Evolutionary conservation across 2,113 vertebrate species (phyloP), one percentile per base, ranked within the genome.

Genomic region (Rhea americana): DNA sequence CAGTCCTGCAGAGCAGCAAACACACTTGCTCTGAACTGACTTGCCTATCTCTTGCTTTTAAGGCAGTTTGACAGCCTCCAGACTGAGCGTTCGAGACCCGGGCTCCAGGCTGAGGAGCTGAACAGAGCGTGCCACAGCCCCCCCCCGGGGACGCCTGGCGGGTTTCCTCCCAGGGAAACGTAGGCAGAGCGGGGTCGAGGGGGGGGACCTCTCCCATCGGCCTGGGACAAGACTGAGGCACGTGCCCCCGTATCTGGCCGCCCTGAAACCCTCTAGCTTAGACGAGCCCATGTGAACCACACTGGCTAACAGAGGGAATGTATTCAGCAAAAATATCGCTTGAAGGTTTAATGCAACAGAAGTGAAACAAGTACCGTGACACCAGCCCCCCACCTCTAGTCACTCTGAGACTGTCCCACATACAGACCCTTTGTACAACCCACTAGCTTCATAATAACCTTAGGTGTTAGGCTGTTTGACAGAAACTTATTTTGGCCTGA

Each of bases 381-480:
- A 95, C 89, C 47, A 77, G 45, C 4, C 30, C 12, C 41, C 7
- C 1, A 30, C 25, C 30, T 7, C 35, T 41, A 83, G 50, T 45
- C 67, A 76, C 45, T 68, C 43, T 25, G 61, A 85, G 65, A 67
- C 8, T 82, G 87, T 70, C 79, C 30, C n/a, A 81, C 35, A 87
- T 93, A 74, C 59, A 90, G 84, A 87, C 70, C 75, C 72, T 91
- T 84, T 58, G 89, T 84, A 92, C 90, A 90, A 94, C 59, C 91
- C 85, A 94, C 62, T 83, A 73, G 55, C 94, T 98, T 97, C 72
- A 88, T 96, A 97, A 98, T 96, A 97, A 97, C 73, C 89, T 12
- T 92, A 97, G 97, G 97, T 98, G 97, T 98, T 96, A 97, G 97
- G 95, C 80, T 97, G 94, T 94, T 97, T 96, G 97, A 98, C 94